Evolutionary conservation across 1,140 invertebrate species (phyloP).

Genomic region (Vanessa tameamea): DNA sequence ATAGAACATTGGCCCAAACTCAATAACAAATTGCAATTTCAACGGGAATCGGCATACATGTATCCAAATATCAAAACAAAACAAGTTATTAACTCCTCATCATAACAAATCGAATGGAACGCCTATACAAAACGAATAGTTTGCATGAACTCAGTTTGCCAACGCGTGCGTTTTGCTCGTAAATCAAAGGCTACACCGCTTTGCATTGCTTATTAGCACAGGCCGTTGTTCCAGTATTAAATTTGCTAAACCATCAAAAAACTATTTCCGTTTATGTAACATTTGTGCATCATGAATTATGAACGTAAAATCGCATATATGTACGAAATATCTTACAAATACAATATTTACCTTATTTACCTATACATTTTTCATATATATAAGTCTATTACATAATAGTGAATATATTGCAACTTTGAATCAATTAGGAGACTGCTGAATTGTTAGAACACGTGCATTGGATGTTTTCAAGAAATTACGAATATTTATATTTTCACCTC

Average conservation of each 20-base stretch:
- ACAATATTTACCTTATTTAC: no score
- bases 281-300: slow-evolving; percentile 9
- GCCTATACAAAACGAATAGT: slow-evolving; percentile 25
- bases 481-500: no score
- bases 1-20: background rate
- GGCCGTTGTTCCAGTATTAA: slow-evolving; percentile 44
- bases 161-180: slow-evolving; percentile 48
- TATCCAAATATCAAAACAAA: slow-evolving; percentile 17
- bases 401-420: no score
- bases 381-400: no score
- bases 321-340: background rate
- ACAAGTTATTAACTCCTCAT: slow-evolving; percentile 25
- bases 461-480: no score
- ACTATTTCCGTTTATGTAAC: slow-evolving; percentile 24
- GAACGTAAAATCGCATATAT: background rate
- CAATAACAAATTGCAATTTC: background rate
- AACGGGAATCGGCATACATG: background rate
- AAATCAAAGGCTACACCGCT: slow-evolving; percentile 56
- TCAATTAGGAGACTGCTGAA: no score
- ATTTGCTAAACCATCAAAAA: slow-evolving; percentile 40
- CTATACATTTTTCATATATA: no score
- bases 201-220: slow-evolving; percentile 58
- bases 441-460: no score
- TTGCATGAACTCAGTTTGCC: slow-evolving; percentile 21
- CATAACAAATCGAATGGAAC: slow-evolving; percentile 40